These are phyloP conservation scores for Pangasius larnaudii DNA, from an alignment of 2,797 vertebrate species.

Conservation along the genomic window DNA sequence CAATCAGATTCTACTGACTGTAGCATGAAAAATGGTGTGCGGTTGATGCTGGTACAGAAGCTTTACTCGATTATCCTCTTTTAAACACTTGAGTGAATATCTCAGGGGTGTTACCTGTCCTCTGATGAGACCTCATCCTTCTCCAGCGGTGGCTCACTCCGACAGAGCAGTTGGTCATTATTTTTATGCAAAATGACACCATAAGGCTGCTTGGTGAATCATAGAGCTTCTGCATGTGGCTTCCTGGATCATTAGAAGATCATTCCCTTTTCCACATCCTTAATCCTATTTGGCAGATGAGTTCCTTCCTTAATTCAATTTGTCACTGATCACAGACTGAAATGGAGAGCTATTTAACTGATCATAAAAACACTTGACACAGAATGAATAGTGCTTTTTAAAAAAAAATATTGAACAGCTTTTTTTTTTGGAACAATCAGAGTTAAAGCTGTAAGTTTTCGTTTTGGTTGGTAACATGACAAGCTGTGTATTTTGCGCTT, in stretches of 20 bases:
- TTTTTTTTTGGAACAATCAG: background rate
- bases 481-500: background rate
- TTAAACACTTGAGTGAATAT: background rate
- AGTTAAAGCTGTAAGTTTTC: background rate
- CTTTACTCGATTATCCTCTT: background rate
- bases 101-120: background rate
- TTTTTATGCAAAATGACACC: background rate
- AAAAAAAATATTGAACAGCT: background rate
- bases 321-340: background rate
- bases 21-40: background rate
- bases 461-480: background rate
- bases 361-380: background rate
- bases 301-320: conserved; percentile 8
- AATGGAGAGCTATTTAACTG: background rate
- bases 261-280: background rate
- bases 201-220: background rate
- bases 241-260: conserved; percentile 1
- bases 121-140: background rate
- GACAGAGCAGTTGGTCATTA: conserved; percentile 1
- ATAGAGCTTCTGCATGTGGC: background rate
- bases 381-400: background rate
- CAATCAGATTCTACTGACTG: background rate
- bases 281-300: conserved; percentile 3
- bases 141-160: background rate
- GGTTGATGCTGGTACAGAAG: background rate